Percentiles rank a stretch among this genome's conserved stretches.
These are phyloP conservation scores for Xiphorhynchus elegans DNA, from an alignment of 2,113 vertebrate species.

Conservation along the genomic window DNA sequence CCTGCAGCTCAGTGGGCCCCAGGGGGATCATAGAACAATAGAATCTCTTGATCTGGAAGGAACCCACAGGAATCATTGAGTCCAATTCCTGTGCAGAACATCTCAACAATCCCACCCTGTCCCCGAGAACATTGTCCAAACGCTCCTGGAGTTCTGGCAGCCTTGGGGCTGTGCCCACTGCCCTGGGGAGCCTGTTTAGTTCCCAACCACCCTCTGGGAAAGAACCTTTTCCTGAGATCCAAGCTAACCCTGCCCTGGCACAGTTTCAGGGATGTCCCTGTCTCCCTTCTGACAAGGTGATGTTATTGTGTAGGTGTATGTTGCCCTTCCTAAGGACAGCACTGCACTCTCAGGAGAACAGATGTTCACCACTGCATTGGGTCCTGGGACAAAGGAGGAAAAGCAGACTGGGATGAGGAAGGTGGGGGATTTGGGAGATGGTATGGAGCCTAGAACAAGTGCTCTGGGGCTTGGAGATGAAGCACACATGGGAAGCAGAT, in stretches of 20 bases:
- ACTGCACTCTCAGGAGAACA: neutral
- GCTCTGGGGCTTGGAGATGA: neutral
- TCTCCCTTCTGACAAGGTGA: neutral
- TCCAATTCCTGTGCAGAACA: fast-evolving
- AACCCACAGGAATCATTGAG: fast-evolving
- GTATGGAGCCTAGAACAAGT: neutral
- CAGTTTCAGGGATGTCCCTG: neutral
- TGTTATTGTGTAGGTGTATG: fast-evolving
- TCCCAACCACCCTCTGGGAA: neutral
- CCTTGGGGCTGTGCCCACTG: neutral
- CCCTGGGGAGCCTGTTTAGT: neutral
- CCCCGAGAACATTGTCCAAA: neutral
- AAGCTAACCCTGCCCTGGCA: neutral
- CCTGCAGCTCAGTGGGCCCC: neutral
- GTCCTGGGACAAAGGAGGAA: neutral
- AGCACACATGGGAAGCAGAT: neutral
- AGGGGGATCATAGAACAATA: neutral
- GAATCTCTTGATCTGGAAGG: neutral
- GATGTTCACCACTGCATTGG: fast-evolving
- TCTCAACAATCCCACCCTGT: neutral
- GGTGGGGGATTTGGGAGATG: neutral
- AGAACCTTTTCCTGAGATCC: neutral
- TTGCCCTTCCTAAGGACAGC: neutral
- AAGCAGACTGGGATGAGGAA: neutral
- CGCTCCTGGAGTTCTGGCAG: neutral